phyloP scores from a whole-genome alignment of 2,888 invertebrate species.

The Nycteola revayana region DNA sequence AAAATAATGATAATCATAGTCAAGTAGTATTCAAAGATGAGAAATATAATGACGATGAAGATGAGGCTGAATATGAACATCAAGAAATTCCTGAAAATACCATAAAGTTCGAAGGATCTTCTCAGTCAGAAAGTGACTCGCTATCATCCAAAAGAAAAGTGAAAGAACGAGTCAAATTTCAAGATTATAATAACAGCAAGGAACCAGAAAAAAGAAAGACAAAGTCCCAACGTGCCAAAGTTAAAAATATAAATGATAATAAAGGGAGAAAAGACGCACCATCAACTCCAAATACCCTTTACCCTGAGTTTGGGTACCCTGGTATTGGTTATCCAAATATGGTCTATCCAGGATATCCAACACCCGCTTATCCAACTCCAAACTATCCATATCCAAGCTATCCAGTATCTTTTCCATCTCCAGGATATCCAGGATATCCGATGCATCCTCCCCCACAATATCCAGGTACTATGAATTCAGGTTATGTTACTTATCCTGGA shows the following conservation, averaged over 20 bases:
- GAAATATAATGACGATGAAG: not conserved
- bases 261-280: not conserved
- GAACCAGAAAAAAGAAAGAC: constrained; percentile 19
- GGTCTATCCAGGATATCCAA: constrained; percentile 3
- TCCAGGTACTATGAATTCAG: not conserved
- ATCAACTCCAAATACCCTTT: too few species aligned
- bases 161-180: constrained; percentile 11
- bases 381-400: constrained; percentile 4
- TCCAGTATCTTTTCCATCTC: constrained; percentile 2
- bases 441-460: not conserved
- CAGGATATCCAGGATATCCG: constrained; percentile 3
- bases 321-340: constrained; percentile 3
- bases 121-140: not conserved
- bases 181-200: constrained; percentile 13
- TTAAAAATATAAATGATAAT: constrained; percentile 40
- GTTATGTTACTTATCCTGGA: not conserved
- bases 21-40: constrained; percentile 10
- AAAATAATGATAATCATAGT: not conserved
- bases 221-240: constrained; percentile 22
- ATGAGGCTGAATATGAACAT: constrained; percentile 3
- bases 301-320: constrained; percentile 7
- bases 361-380: not conserved
- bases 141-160: not conserved
- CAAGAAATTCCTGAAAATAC: constrained; percentile 4
- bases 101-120: constrained; percentile 13